Evolutionary conservation across 2,888 invertebrate species (phyloP).

Genomic region (Drosophila leonis): DNA sequence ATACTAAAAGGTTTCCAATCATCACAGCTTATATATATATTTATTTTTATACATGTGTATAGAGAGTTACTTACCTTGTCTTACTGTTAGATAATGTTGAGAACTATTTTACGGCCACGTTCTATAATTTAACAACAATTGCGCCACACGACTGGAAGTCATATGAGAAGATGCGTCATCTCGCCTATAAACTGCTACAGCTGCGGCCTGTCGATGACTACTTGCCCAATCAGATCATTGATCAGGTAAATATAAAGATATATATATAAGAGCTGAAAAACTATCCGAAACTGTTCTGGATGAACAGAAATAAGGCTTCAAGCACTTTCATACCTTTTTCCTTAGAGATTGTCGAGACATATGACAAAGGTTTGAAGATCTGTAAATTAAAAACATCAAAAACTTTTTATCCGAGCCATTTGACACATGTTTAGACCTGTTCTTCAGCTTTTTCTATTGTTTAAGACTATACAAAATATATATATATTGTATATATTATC

Average conservation of each 20-base stretch:
- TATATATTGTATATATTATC: no score
- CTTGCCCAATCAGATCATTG: conserved; percentile 97
- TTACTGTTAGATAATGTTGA: conserved; percentile 88
- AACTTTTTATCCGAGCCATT: neutral
- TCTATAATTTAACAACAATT: conserved; percentile 98
- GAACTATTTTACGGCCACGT: conserved; percentile 96
- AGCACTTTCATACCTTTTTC: no score
- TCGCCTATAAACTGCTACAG: conserved; percentile 94
- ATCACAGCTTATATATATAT: neutral
- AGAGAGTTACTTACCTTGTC: neutral
- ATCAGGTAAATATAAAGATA: conserved; percentile 89
- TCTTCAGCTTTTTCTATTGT: neutral
- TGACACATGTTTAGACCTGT: neutral
- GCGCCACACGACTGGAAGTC: conserved; percentile 99
- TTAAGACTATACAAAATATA: neutral
- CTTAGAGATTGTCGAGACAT: no score
- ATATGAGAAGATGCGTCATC: conserved; percentile 97
- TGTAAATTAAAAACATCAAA: neutral
- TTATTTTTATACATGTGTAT: neutral
- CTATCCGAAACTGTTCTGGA: neutral
- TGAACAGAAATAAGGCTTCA: no score
- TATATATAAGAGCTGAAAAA: neutral
- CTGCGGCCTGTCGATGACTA: conserved; percentile 95
- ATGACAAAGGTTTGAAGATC: neutral
- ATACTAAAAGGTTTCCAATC: conserved; percentile 87